Evolutionary conservation across 2,113 vertebrate genomes (phyloP).

Genomic region (Bubo scandiacus): DNA sequence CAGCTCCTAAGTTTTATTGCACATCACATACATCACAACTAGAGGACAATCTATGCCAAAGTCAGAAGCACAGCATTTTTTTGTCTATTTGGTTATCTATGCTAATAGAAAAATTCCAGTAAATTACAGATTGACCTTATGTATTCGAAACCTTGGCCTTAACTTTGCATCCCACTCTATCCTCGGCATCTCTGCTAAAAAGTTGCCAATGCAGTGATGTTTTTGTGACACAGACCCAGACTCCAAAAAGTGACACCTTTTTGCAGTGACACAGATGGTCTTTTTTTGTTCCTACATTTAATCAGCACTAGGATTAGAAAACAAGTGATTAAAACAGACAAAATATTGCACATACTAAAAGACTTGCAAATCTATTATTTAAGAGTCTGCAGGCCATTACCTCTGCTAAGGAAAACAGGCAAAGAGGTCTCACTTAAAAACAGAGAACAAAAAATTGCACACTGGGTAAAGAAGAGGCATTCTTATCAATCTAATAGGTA

Average conservation of each 20-base stretch:
- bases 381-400: not conserved
- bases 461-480: not conserved
- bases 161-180: not conserved
- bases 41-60: not conserved
- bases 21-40: not conserved
- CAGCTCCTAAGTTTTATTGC: not conserved
- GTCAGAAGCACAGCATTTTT: not conserved
- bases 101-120: not conserved
- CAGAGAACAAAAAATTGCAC: not conserved
- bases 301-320: not conserved
- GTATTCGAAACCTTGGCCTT: not conserved
- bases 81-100: not conserved
- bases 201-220: not conserved
- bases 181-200: not conserved
- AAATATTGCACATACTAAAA: not conserved
- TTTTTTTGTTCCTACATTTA: not conserved
- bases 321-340: not conserved
- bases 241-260: not conserved
- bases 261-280: not conserved
- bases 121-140: not conserved
- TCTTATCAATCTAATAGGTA: not conserved
- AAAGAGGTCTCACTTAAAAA: not conserved
- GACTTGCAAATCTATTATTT: not conserved
- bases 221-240: not conserved
- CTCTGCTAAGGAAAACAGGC: not conserved